Conservation (phyloP, 2,888 invertebrate genomes). For the Argyresthia albistria region DNA sequence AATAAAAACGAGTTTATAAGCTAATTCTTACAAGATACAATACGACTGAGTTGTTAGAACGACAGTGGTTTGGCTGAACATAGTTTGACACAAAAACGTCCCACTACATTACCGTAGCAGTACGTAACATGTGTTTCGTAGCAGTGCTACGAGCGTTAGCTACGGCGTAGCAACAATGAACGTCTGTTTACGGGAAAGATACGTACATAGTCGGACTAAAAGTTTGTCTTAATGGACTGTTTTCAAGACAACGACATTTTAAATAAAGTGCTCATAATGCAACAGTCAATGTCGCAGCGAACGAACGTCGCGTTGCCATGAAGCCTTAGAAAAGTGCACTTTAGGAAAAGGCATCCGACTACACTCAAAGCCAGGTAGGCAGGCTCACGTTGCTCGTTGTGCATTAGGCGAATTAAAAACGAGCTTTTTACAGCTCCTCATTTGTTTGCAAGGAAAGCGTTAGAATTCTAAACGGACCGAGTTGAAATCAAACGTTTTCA, state of each 20-base stretch:
- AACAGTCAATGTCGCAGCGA: conserved; percentile 42
- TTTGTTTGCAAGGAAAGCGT: conserved; percentile 44
- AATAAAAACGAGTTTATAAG: too few species aligned
- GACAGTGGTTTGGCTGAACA: too few species aligned
- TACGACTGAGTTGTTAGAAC: too few species aligned
- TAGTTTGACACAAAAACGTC: too few species aligned
- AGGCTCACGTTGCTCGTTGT: conserved; percentile 26
- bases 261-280: conserved; percentile 56
- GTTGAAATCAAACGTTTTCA: conserved; percentile 56
- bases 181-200: neutral
- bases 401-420: conserved; percentile 71
- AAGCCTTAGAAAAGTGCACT: conserved; percentile 50
- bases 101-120: neutral
- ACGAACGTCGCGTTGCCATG: conserved; percentile 28
- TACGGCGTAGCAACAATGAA: conserved; percentile 6
- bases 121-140: neutral
- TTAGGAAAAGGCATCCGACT: conserved; percentile 44
- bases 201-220: neutral
- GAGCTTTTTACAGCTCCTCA: conserved; percentile 39
- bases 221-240: conserved; percentile 23
- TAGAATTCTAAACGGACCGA: conserved; percentile 29
- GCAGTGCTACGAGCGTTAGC: neutral
- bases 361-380: conserved; percentile 7
- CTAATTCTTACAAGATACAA: too few species aligned
- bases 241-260: conserved; percentile 37